A percentile compares a stretch with the other conserved stretches of the same genome.
These are phyloP conservation scores for Camponotus pennsylvanicus DNA, from an alignment of 1,140 invertebrate genomes.

Conservation along the genomic window DNA sequence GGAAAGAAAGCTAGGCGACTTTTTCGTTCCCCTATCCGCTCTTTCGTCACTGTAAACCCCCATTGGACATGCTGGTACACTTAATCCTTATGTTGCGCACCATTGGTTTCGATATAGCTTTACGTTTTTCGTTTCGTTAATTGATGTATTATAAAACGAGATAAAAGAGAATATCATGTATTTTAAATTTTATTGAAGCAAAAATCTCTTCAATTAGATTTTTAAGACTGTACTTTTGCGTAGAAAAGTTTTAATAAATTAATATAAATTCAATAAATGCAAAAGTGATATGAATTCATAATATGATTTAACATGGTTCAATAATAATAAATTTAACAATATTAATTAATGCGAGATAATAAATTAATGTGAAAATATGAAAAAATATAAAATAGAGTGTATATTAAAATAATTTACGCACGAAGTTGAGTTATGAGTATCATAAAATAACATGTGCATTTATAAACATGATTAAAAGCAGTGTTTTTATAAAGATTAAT, in stretches of 20 bases:
- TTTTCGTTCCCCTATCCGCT: conserved; percentile 6
- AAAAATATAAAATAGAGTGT: neutral
- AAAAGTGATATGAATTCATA: neutral
- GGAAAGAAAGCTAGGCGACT: conserved; percentile 17
- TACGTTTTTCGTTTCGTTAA: neutral
- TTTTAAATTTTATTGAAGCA: neutral
- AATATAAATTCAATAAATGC: neutral
- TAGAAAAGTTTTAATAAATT: neutral
- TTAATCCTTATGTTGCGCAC: conserved; percentile 51
- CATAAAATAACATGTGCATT: neutral
- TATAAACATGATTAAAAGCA: neutral
- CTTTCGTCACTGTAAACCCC: conserved; percentile 19
- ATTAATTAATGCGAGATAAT: neutral
- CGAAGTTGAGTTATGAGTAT: neutral
- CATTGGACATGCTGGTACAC: neutral
- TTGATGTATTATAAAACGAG: conserved; percentile 2
- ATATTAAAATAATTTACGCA: neutral
- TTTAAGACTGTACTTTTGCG: neutral
- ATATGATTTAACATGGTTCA: neutral
- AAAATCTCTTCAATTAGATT: neutral
- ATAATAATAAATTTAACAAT: conserved; percentile 13
- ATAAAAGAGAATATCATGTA: neutral
- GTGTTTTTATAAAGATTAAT: neutral
- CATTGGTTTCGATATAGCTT: neutral
- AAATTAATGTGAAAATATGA: neutral